phyloP scores from a whole-genome alignment of 1,140 invertebrate genomes.

The Aphelenchoides besseyi region DNA sequence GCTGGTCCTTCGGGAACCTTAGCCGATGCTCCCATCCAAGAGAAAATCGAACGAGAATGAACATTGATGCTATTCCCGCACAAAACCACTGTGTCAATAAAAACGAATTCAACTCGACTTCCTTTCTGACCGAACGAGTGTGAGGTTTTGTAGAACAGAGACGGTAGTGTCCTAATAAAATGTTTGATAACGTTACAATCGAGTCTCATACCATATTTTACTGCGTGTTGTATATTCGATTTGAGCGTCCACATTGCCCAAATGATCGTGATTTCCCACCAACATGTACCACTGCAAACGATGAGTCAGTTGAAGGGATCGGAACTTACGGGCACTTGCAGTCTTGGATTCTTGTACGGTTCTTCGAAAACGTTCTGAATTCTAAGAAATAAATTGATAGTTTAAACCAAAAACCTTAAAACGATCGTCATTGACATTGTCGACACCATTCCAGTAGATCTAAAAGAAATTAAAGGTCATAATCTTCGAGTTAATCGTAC shows the following conservation, averaged over 20 bases:
- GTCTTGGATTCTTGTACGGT: constrained; percentile 27
- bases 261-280: constrained; percentile 65
- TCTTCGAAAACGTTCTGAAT: constrained; percentile 46
- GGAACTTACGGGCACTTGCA: constrained; percentile 36
- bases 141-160: constrained; percentile 38
- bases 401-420: constrained; percentile 29
- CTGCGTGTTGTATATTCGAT: constrained; percentile 63
- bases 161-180: constrained; percentile 44
- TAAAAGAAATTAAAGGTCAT: constrained; percentile 4
- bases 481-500: constrained; percentile 6
- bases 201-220: constrained; percentile 63
- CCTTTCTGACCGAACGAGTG: constrained; percentile 22
- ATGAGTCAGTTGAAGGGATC: no score
- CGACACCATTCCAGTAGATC: constrained; percentile 48
- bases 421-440: constrained; percentile 34
- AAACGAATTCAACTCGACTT: constrained; percentile 31
- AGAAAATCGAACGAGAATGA: constrained; percentile 21
- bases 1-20: constrained; percentile 33
- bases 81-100: constrained; percentile 51
- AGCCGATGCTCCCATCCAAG: constrained; percentile 40
- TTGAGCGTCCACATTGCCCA: constrained; percentile 65
- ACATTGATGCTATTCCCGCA: constrained; percentile 52
- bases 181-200: no score
- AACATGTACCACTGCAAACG: constrained; percentile 66
- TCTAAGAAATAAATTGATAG: background rate